Base-by-base conservation (phyloP, 2,113 vertebrate species). In the Aspidoscelis tigris region DNA sequence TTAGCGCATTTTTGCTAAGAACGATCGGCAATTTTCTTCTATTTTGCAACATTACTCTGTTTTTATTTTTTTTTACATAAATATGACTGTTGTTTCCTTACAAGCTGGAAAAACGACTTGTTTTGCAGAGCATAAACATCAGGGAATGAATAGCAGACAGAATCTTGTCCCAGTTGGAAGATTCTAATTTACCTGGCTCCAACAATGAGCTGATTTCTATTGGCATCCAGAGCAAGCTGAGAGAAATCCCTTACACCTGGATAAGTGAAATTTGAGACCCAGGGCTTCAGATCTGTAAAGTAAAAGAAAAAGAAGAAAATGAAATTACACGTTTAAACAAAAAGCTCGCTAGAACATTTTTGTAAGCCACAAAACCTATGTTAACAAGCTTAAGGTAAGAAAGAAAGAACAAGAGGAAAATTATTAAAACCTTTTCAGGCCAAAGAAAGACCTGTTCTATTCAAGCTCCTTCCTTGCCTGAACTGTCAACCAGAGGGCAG, bases 161-260 rank as follows among this genome's bases (percentile, higher is more conserved):
- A 88, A 44, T n/a, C 69, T 68, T 78, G 61, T 26, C 72, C 85
- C 92, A 85, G 88, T 89, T 82, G 84, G 76, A 90, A 89, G 9
- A 81, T 89, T 82, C 89, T 91, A 89, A 66, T 89, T 97, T 97
- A 99, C 99, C 99, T 99, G 94, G 99, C 98, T 95, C 99, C 99
- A 88, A 99, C 97, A 90, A 99, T 97, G 92, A 99, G 97, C 93
- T 99, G 98, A 94, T 99, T 98, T 94, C 98, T 96, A 87, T 96
- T 97, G 92, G 98, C 97, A 94, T 99, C 99, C 90, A 99, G 96
- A 86, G 98, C 98, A 79, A 99, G 96, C 94, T 99, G 98, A 84
- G 98, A 99, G 95, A 97, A 99, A 93, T 99, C 98, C 78, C 91
- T 96, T 81, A 97, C 98, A 78, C 97, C 97, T 21, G 97, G 95